These are phyloP conservation scores for Trypoxylon attenuatum DNA, from an alignment of 2,888 invertebrate species.

Conservation along the genomic window DNA sequence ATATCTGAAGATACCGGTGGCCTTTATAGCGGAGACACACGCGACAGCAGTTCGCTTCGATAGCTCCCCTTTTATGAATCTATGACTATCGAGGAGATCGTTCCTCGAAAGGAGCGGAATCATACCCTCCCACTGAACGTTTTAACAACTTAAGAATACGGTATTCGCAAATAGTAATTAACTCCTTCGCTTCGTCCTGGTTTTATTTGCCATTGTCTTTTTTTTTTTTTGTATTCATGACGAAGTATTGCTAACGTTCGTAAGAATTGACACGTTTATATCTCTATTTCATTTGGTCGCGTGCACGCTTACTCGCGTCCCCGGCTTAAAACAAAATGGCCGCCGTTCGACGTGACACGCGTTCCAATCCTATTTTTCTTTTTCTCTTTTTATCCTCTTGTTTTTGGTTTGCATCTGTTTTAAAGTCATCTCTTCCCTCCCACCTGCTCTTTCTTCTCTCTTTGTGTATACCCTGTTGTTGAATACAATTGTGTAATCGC, in stretches of 20 bases:
- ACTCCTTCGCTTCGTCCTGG: conserved; percentile 22
- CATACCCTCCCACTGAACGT: conserved; percentile 24
- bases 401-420: conserved; percentile 36
- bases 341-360: conserved; percentile 64
- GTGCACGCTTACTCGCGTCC: conserved; percentile 46
- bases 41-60: conserved; percentile 30
- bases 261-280: conserved; percentile 64
- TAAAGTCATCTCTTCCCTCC: conserved; percentile 23
- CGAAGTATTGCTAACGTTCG: conserved; percentile 65
- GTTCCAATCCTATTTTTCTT: conserved; percentile 42
- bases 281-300: conserved; percentile 20
- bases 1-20: conserved; percentile 6
- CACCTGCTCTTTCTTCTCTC: conserved; percentile 26
- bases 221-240: conserved; percentile 47
- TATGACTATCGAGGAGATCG: no score
- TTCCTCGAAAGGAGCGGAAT: conserved; percentile 27
- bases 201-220: conserved; percentile 37
- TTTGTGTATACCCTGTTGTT: conserved; percentile 71
- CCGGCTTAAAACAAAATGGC: conserved; percentile 68
- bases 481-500: conserved; percentile 69
- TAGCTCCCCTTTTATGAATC: no score
- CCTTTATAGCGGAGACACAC: conserved; percentile 19
- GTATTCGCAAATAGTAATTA: conserved; percentile 31
- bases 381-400: conserved; percentile 8
- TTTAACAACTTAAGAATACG: conserved; percentile 43